Evolutionary conservation across 2,113 vertebrate genomes (phyloP).

Genomic region (Catharus minimus): DNA sequence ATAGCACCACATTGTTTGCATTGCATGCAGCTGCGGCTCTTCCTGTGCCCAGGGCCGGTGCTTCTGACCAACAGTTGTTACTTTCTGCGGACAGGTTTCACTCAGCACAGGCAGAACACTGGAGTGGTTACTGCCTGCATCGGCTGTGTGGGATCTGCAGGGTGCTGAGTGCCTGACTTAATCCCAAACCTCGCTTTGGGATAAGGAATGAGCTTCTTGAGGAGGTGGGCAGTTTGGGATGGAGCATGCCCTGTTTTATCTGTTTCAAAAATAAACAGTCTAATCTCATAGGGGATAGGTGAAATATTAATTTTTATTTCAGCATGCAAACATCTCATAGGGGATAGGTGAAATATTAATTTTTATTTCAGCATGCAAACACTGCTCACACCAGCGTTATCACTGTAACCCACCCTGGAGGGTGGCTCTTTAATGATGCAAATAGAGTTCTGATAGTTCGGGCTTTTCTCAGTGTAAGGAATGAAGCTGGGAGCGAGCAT

Average conservation of each 20-base stretch:
- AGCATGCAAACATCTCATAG: background rate
- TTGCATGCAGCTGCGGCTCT: background rate
- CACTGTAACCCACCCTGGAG: background rate
- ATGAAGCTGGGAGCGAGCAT: background rate
- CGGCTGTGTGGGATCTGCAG: fast-evolving
- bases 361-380: background rate
- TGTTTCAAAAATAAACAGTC: background rate
- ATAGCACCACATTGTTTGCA: background rate
- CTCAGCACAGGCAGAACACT: background rate
- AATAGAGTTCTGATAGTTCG: background rate
- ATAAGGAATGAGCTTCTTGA: background rate
- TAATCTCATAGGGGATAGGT: background rate
- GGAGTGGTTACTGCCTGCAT: background rate
- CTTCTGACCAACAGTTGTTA: background rate
- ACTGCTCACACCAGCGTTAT: background rate
- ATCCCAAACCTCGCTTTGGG: background rate
- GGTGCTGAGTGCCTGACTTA: background rate
- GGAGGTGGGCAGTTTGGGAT: background rate
- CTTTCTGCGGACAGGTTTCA: background rate
- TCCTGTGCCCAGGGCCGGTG: background rate
- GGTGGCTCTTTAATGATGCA: background rate
- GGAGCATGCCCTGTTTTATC: fast-evolving
- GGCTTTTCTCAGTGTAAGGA: background rate
- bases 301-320: background rate
- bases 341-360: background rate